phyloP scores from a whole-genome alignment of 2,888 invertebrate species.

The Hydrotaea cyrtoneurina region DNA sequence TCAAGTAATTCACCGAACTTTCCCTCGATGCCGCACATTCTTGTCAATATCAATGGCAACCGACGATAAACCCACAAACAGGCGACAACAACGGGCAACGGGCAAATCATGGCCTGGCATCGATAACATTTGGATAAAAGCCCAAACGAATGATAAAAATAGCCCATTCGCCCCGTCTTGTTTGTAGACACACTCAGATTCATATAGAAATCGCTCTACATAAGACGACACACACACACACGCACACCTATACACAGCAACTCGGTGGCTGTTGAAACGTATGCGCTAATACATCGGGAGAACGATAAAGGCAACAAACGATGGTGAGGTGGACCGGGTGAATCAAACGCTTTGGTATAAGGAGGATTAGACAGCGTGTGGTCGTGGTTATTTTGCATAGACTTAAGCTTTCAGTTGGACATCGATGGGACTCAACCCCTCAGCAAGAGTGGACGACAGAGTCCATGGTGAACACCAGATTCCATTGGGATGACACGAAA shows the following conservation, averaged over 20 bases:
- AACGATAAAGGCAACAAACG: neutral
- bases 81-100: constrained; percentile 2
- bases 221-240: too few relatives aligned
- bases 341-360: too few relatives aligned
- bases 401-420: too few relatives aligned
- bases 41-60: constrained; percentile 36
- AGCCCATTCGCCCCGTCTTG: neutral
- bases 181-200: constrained; percentile 26
- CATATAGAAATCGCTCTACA: constrained; percentile 11
- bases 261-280: neutral
- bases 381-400: too few relatives aligned
- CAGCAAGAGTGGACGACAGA: too few relatives aligned
- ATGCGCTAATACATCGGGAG: constrained; percentile 7
- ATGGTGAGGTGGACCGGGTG: too few relatives aligned
- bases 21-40: neutral
- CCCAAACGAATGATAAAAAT: constrained; percentile 45
- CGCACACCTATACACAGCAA: too few relatives aligned
- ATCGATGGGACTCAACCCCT: too few relatives aligned
- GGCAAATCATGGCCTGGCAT: constrained; percentile 53
- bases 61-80: constrained; percentile 41
- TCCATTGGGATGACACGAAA: too few relatives aligned
- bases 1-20: constrained; percentile 3
- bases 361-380: too few relatives aligned
- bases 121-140: constrained; percentile 59
- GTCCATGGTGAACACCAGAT: too few relatives aligned